Percentiles rank a stretch among this genome's conserved stretches.
These are phyloP conservation scores for Gryllus bimaculatus DNA, from an alignment of 1,140 invertebrate species.

Conservation along the genomic window DNA sequence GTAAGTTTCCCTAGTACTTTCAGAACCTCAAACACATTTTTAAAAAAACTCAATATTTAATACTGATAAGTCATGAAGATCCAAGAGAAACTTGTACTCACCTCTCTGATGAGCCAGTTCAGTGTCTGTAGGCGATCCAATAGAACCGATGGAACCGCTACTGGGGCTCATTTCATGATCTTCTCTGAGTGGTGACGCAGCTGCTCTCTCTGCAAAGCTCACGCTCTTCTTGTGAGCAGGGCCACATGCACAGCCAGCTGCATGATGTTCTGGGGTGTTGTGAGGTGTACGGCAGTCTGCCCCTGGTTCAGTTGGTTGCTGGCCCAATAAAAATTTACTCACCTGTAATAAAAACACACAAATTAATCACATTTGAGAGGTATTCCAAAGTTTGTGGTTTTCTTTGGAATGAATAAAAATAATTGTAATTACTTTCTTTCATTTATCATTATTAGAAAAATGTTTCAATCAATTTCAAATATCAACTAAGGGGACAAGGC, in stretches of 20 bases:
- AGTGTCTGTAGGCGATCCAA: conserved; percentile 9
- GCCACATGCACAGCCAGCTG: not conserved
- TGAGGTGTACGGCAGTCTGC: not conserved
- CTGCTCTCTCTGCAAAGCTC: conserved; percentile 53
- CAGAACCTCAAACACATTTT: too few relatives aligned
- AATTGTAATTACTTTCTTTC: too few relatives aligned
- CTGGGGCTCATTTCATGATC: conserved; percentile 48
- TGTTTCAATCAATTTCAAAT: too few relatives aligned
- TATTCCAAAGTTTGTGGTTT: not conserved
- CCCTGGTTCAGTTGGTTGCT: not conserved
- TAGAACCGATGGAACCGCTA: conserved; percentile 35
- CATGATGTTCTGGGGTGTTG: conserved; percentile 10
- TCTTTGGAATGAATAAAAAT: too few relatives aligned
- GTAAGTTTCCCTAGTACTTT: too few relatives aligned
- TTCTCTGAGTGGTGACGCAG: conserved; percentile 49
- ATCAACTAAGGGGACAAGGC: too few relatives aligned
- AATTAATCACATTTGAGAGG: not conserved
- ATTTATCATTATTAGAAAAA: too few relatives aligned
- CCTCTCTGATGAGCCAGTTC: conserved; percentile 42
- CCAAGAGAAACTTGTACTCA: conserved; percentile 21
- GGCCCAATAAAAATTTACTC: conserved; percentile 38
- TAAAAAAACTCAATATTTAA: too few relatives aligned
- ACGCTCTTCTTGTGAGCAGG: conserved; percentile 46
- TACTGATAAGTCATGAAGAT: too few relatives aligned
- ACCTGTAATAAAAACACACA: conserved; percentile 31